These are phyloP conservation scores for Graptemys geographica DNA, from an alignment of 2,797 vertebrate genomes.

Conservation along the genomic window DNA sequence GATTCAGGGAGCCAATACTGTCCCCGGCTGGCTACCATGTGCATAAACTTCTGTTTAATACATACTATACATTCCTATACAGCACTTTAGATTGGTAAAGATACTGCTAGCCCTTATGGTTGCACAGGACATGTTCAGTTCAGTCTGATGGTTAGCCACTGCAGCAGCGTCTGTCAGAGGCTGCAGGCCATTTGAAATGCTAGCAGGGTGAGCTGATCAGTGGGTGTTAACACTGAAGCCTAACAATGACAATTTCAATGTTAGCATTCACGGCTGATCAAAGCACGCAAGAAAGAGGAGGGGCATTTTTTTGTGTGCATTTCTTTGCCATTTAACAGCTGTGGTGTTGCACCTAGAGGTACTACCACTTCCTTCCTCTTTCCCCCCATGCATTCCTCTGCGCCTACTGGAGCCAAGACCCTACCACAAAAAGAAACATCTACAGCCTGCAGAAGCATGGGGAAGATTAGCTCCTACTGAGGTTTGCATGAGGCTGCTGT, in stretches of 20 bases:
- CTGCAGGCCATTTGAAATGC: background rate
- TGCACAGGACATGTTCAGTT: background rate
- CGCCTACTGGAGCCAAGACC: background rate
- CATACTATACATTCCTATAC: background rate
- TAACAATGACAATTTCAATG: background rate
- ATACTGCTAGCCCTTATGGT: background rate
- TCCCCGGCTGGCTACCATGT: accelerated
- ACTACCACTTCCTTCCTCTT: background rate
- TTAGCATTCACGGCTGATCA: background rate
- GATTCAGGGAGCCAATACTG: background rate
- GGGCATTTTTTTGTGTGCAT: too few species aligned
- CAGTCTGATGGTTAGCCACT: background rate
- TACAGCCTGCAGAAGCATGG: background rate
- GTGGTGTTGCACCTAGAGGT: too few species aligned
- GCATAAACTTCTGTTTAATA: background rate
- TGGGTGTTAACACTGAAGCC: background rate
- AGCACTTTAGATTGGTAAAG: background rate
- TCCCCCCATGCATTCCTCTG: background rate
- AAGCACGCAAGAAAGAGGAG: background rate
- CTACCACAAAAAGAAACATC: background rate
- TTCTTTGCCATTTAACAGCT: background rate
- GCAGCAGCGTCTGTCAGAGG: background rate
- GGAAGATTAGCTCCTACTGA: background rate
- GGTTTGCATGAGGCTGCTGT: background rate
- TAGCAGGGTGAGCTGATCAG: background rate